These are phyloP conservation scores for Panulirus ornatus DNA, from an alignment of 1,140 invertebrate species.

Conservation along the genomic window DNA sequence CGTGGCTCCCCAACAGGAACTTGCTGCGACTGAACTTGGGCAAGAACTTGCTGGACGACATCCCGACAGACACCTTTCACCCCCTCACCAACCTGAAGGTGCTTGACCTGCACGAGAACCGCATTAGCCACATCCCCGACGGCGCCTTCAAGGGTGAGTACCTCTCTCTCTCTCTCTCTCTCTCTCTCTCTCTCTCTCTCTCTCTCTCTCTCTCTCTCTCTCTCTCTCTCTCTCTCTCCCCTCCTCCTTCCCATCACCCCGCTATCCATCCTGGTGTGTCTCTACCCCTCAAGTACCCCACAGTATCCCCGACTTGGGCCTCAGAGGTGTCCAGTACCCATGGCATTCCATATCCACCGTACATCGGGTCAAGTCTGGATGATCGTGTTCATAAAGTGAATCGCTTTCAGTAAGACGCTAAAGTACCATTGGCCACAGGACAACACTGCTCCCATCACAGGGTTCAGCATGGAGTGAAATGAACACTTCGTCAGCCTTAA, in stretches of 20 bases:
- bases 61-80: conserved; percentile 88
- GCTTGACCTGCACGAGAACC: conserved; percentile 88
- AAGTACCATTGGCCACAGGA: too few species aligned
- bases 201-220: background rate
- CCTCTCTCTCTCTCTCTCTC: background rate
- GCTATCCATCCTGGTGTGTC: too few species aligned
- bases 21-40: conserved; percentile 91
- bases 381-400: too few species aligned
- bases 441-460: too few species aligned
- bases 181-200: background rate
- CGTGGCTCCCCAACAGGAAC: conserved; percentile 77
- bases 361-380: too few species aligned
- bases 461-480: too few species aligned
- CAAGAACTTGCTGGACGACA: conserved; percentile 86
- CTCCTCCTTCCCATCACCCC: background rate
- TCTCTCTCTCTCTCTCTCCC: background rate
- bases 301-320: too few species aligned
- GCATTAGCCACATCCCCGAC: conserved; percentile 86
- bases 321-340: too few species aligned
- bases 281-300: too few species aligned
- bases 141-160: conserved; percentile 89
- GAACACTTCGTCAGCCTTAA: too few species aligned
- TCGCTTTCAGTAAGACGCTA: too few species aligned
- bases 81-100: conserved; percentile 89
- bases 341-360: too few species aligned